A percentile compares a stretch with the other conserved stretches of the same genome.
phyloP scores from a whole-genome alignment of 2,888 invertebrate species.

The Azorinus chamasolen region DNA sequence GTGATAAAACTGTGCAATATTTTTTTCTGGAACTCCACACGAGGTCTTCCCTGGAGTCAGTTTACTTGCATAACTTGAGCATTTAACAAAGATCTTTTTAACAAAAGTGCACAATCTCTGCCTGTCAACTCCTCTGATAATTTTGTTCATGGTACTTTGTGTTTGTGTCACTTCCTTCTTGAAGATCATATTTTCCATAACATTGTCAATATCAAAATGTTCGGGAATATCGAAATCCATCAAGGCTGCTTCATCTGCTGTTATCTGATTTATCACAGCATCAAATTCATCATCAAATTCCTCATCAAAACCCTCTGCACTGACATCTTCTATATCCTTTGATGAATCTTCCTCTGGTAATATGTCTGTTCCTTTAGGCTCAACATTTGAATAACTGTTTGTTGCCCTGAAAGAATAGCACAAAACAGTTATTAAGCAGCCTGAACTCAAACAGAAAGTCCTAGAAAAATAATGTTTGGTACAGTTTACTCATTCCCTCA shows the following conservation, averaged over 20 bases:
- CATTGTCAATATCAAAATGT: constrained; percentile 9
- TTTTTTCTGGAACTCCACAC: no score
- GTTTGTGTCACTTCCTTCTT: constrained; percentile 9
- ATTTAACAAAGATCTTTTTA: constrained; percentile 13
- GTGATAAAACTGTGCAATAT: constrained; percentile 26
- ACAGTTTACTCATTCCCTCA: no score
- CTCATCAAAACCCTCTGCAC: no score
- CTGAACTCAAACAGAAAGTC: no score
- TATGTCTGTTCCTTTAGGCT: neutral
- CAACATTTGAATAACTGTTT: neutral
- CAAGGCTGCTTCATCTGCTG: constrained; percentile 2
- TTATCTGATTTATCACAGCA: constrained; percentile 19
- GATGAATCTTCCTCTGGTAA: no score
- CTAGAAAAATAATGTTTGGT: no score
- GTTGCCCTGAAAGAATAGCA: no score
- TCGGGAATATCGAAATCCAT: constrained; percentile 22
- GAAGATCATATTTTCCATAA: constrained; percentile 13
- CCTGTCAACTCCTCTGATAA: constrained; percentile 8
- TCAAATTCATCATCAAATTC: constrained; percentile 42
- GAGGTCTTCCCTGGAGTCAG: no score
- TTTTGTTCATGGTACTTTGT: constrained; percentile 25
- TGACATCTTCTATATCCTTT: no score
- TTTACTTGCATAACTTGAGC: neutral
- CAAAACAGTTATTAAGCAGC: no score
- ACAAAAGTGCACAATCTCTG: constrained; percentile 13